These are phyloP conservation scores for Campoplex capitator DNA, from an alignment of 2,888 invertebrate genomes.

Conservation along the genomic window DNA sequence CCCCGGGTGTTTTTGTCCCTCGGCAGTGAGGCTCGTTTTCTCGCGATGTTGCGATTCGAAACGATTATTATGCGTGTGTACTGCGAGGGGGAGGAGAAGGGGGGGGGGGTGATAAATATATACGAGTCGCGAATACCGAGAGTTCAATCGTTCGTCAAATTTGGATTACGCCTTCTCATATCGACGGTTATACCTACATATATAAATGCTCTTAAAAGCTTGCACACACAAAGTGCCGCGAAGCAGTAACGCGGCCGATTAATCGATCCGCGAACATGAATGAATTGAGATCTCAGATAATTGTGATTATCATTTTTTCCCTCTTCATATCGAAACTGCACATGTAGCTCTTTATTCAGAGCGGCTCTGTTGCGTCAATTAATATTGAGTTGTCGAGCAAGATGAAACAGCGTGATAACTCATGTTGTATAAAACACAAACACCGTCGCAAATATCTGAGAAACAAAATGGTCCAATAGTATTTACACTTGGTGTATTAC, in stretches of 20 bases:
- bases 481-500: not conserved
- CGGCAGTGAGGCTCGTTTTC: conserved; percentile 28
- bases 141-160: conserved; percentile 71
- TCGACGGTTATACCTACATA: not conserved
- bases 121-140: conserved; percentile 64
- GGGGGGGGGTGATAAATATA: conserved; percentile 53
- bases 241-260: conserved; percentile 31
- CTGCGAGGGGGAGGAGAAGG: not conserved
- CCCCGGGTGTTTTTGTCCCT: conserved; percentile 42
- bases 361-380: conserved; percentile 31
- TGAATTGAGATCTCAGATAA: conserved; percentile 37
- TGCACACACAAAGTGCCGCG: not conserved
- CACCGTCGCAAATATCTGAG: not conserved
- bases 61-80: conserved; percentile 63
- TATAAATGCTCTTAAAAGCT: not conserved
- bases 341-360: not conserved
- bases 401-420: conserved; percentile 49
- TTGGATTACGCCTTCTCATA: conserved; percentile 49
- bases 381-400: conserved; percentile 57
- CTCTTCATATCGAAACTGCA: not conserved
- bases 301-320: conserved; percentile 38
- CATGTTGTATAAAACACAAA: conserved; percentile 47
- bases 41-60: conserved; percentile 53
- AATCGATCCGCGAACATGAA: conserved; percentile 52
- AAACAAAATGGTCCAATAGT: not conserved